Evolutionary conservation across 2,888 invertebrate genomes (phyloP).

Genomic region (Drosophila diplacantha): DNA sequence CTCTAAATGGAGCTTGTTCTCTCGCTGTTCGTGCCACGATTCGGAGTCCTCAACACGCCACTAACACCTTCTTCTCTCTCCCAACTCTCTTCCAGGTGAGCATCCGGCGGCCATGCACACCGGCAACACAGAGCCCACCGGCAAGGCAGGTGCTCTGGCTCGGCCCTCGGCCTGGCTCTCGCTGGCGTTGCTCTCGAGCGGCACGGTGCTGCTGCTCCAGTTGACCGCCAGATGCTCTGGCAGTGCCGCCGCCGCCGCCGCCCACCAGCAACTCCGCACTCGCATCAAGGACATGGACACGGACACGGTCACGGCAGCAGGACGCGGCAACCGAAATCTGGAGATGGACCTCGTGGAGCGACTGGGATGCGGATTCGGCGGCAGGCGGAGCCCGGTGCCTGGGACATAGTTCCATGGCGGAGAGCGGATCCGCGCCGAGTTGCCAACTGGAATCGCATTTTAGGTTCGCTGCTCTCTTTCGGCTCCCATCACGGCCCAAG

Average conservation of each 20-base stretch:
- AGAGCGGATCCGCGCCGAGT: constrained; percentile 12
- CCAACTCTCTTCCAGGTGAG: constrained; percentile 81
- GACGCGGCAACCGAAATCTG: constrained; percentile 1
- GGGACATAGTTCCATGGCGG: constrained; percentile 51
- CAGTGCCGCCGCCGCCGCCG: constrained; percentile 4
- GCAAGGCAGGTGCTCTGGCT: constrained; percentile 80
- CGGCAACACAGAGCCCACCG: constrained; percentile 16
- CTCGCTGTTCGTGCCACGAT: not conserved
- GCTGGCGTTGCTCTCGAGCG: constrained; percentile 66
- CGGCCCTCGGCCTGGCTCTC: constrained; percentile 61
- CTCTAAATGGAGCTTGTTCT: not conserved
- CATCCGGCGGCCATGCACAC: constrained; percentile 90
- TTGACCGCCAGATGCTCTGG: constrained; percentile 33
- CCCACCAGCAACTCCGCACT: not conserved
- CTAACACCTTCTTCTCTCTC: constrained; percentile 6
- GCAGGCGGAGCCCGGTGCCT: constrained; percentile 6
- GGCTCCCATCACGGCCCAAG: not conserved
- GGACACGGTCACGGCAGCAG: not conserved
- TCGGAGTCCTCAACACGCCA: too few species aligned
- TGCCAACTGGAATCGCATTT: constrained; percentile 40
- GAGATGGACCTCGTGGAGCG: not conserved
- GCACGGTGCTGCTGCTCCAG: constrained; percentile 57
- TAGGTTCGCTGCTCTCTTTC: constrained; percentile 17
- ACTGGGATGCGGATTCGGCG: not conserved
- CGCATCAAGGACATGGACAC: constrained; percentile 6